These are phyloP conservation scores for Hofmannophila pseudospretella DNA, from an alignment of 2,888 invertebrate genomes.

Conservation along the genomic window DNA sequence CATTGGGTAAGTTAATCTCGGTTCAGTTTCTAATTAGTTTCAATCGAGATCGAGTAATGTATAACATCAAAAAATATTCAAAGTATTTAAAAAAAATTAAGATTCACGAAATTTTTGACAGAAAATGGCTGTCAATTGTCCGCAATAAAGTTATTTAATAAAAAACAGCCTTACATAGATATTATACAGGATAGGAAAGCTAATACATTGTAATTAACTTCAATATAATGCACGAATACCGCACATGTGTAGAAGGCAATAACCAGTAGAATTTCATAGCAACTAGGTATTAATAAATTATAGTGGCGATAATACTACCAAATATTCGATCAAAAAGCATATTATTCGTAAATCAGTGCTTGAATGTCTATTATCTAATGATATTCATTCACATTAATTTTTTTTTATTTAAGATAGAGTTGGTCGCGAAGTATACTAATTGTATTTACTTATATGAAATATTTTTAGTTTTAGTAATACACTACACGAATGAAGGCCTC, in stretches of 20 bases:
- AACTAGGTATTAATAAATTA: not conserved
- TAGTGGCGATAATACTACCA: conserved; percentile 16
- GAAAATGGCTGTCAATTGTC: too few species aligned
- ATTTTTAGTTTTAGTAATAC: conserved; percentile 28
- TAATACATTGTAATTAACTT: not conserved
- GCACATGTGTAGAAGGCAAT: conserved; percentile 12
- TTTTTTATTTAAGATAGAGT: conserved; percentile 49
- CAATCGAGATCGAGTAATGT: too few species aligned
- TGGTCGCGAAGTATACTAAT: conserved; percentile 59
- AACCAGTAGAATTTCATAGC: conserved; percentile 7
- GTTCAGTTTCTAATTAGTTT: too few species aligned
- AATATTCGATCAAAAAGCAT: conserved; percentile 37
- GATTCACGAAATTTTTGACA: too few species aligned
- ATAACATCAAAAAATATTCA: too few species aligned
- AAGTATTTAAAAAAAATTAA: too few species aligned
- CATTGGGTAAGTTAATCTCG: too few species aligned
- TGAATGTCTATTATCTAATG: conserved; percentile 45
- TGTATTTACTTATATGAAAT: conserved; percentile 34
- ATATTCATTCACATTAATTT: conserved; percentile 36
- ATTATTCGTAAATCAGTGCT: conserved; percentile 32
- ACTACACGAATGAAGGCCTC: conserved; percentile 68
- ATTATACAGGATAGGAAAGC: not conserved
- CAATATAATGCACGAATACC: conserved; percentile 5
- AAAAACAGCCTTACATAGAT: too few species aligned
- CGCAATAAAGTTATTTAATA: too few species aligned